Evolutionary conservation across 2,113 vertebrate species (phyloP), one percentile per base, ranked within the genome.

Genomic region (Oreochromis aureus): DNA sequence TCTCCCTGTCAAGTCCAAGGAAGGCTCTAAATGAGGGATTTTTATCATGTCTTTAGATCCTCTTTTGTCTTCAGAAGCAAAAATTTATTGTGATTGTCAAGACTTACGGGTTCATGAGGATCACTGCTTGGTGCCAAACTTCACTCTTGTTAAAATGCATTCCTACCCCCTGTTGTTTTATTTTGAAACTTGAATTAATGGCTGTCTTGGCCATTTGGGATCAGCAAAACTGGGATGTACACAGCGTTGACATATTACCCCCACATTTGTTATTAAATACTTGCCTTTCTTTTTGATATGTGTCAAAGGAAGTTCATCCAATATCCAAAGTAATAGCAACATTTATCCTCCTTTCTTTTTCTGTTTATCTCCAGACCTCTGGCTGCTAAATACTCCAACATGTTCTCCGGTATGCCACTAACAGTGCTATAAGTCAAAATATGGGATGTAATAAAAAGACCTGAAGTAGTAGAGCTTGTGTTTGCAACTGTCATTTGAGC

Each of bases 1-100:
- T 86, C 87, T 88, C 56, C 16, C 48, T 83, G 85, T 90, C 78
- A 86, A 87, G 80, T 87, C 55, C 85, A 44, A 36, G 63, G 19
- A 39, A 69, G 55, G 76, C 9, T 84, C 61, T 84, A 39, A 87
- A 55, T 88, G 80, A 19, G 55, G 81, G 7, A 27, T 82, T 83
- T 83, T 61, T 46, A 66, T 85, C 3, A n/a, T 24, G 15, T 69
- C 39, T 81, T 46, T 15, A 27, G 24, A 34, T 66, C 8, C 15
- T 63, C 55, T 27, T 69, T 73, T 16, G 16, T 86, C 27, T 78
- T 54, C 27, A 32, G 22, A 27, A n/a, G 13, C 18, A 13, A 55
- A 79, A 27, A 69, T 36, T 8, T 34, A 83, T 53, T 66, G 10
- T 59, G 18, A 66, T 53, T 61, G 41, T 36, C 44, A 53, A 81